Percentiles rank a stretch among this genome's conserved stretches.
phyloP scores from a whole-genome alignment of 2,888 invertebrate genomes.

The Orchestes rusci region DNA sequence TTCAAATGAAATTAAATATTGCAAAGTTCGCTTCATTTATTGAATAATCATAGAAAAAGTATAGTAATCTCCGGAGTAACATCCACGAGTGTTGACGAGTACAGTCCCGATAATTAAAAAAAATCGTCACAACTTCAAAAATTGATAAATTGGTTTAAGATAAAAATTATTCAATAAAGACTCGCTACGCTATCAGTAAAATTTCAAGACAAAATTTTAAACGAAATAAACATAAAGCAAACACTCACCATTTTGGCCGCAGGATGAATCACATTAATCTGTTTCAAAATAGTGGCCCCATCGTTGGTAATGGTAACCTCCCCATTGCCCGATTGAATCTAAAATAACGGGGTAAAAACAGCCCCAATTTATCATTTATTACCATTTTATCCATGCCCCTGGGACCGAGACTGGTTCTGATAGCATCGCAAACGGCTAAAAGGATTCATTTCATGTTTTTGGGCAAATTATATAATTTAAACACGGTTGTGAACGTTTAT shows the following conservation, averaged over 20 bases:
- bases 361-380: background rate
- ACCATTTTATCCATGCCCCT: slow-evolving; percentile 99
- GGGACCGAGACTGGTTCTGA: slow-evolving; percentile 96
- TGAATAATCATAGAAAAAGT: too few species aligned
- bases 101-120: too few species aligned
- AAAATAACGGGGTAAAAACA: slow-evolving; percentile 29
- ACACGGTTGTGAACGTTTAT: background rate
- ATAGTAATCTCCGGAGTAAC: too few species aligned
- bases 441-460: too few species aligned
- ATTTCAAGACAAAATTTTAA: too few species aligned
- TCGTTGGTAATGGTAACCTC: slow-evolving; percentile 99
- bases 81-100: too few species aligned
- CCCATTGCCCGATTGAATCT: slow-evolving; percentile 94
- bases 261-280: slow-evolving; percentile 97
- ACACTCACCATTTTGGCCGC: slow-evolving; percentile 95
- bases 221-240: too few species aligned
- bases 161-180: too few species aligned
- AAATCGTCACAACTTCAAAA: too few species aligned
- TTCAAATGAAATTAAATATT: too few species aligned
- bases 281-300: slow-evolving; percentile 97
- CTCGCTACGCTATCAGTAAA: background rate
- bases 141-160: too few species aligned
- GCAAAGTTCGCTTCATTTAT: too few species aligned
- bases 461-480: slow-evolving; percentile 9
- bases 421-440: slow-evolving; percentile 96